Evolutionary conservation across 2,888 invertebrate genomes (phyloP).

Genomic region (Tortricodes alternella): DNA sequence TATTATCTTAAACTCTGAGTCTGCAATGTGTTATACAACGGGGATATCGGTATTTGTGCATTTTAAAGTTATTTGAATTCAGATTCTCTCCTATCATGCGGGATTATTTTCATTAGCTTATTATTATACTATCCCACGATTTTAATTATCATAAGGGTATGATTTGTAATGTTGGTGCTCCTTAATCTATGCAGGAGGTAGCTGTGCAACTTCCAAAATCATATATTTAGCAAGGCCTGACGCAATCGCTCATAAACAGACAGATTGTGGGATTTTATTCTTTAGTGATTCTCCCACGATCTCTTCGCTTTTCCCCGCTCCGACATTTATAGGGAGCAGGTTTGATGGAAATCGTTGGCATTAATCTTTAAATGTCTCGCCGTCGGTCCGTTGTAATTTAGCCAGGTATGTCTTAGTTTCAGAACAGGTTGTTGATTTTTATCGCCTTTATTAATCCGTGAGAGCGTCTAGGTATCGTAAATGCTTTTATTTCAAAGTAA

Average conservation of each 20-base stretch:
- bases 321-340: slow-evolving; percentile 26
- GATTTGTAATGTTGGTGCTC: no score
- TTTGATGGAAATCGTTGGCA: slow-evolving; percentile 20
- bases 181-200: no score
- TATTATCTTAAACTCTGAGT: background rate
- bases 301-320: slow-evolving; percentile 5
- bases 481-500: background rate
- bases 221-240: no score
- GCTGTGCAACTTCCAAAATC: no score
- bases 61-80: no score
- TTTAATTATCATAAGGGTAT: no score
- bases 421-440: slow-evolving; percentile 16
- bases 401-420: background rate
- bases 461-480: slow-evolving; percentile 7
- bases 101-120: no score
- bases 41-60: background rate
- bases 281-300: slow-evolving; percentile 11
- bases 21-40: background rate
- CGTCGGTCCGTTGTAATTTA: slow-evolving; percentile 13
- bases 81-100: no score
- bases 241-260: no score
- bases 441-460: slow-evolving; percentile 11
- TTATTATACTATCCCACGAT: no score
- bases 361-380: slow-evolving; percentile 6
- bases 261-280: background rate